Conservation (phyloP, 2,113 vertebrate species). For the Aix galericulata region DNA sequence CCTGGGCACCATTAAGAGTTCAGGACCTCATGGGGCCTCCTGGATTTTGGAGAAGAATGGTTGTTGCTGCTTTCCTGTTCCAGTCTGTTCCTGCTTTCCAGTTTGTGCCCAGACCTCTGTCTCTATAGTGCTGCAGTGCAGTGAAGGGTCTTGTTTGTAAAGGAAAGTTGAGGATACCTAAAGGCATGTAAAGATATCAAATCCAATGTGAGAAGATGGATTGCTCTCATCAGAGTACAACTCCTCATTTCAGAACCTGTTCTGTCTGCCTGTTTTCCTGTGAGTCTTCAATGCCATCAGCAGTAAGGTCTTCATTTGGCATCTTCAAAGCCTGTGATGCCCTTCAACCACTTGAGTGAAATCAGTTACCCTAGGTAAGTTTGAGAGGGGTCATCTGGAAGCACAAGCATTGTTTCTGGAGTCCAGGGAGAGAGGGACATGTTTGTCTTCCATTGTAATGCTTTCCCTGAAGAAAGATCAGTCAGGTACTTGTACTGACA, state of each 20-base stretch:
- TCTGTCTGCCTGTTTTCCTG: neutral
- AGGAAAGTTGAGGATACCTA: neutral
- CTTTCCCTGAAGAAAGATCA: neutral
- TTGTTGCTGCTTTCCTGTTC: neutral
- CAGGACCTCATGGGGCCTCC: neutral
- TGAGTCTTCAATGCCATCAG: neutral
- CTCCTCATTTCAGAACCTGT: neutral
- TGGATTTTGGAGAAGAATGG: neutral
- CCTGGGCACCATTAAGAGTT: no score
- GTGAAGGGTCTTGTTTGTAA: neutral
- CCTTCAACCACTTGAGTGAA: neutral
- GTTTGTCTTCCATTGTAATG: neutral
- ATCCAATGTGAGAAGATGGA: neutral
- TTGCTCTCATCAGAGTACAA: neutral
- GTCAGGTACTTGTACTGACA: neutral
- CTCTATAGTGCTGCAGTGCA: neutral
- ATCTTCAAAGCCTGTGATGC: neutral
- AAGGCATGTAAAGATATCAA: neutral
- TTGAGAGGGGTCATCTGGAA: neutral
- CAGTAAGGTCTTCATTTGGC: neutral
- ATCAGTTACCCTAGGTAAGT: neutral
- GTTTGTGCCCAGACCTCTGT: neutral
- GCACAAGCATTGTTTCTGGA: neutral
- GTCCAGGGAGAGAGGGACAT: fast-evolving
- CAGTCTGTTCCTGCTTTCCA: neutral